Base-by-base conservation (phyloP, 2,888 invertebrate genomes). In the Incurvaria masculella region DNA sequence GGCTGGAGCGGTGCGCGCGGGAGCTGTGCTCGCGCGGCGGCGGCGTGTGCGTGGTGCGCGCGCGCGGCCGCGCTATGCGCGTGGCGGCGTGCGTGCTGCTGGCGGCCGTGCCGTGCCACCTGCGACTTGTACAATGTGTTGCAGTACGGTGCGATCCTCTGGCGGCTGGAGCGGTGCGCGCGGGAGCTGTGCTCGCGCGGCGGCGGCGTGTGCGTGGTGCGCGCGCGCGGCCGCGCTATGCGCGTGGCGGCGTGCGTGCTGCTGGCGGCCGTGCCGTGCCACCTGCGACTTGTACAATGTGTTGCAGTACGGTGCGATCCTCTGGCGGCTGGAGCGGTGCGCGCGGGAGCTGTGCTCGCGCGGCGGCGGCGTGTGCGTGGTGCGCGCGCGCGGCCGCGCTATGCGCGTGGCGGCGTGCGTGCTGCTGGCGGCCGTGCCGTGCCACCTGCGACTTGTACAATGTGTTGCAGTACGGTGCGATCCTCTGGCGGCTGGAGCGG, bases 341-440 rank as follows among this genome's bases (percentile, higher is more conserved):
- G 84, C 86, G 51, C 81, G 81, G 44, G 75, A 83, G 17, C 72
- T 87, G 0, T 63, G 83, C 0, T 76, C 79, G n/a, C 76, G 84
- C 4, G 83, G 86, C n/a, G 78, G 84, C 43, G 82, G 85, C 0
- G 70, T 82, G 10, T 73, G 79, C 0, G 79, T 87, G 1, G 60
- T 63, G 1, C 83, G 79, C 48, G 87, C 88, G 47, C 85, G 85
- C 55, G 81, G 83, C 14, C 81, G 81, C 59, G 89, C 89, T 0
- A 83, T 88, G 44, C 83, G 82, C 59, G 87, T 87, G 52, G 79
- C 90, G 43, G 86, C 89, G 26, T 80, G 85, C 19, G 83, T 91
- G 0, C 79, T 91, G 0, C 52, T 88, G 1, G 81, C 83, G 0
- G 87, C 89, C 51, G 80, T 85, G 42, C 57, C 83, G 1, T 87